Evolutionary conservation across 1,140 invertebrate species (phyloP).

Genomic region (Acromyrmex heyeri): DNA sequence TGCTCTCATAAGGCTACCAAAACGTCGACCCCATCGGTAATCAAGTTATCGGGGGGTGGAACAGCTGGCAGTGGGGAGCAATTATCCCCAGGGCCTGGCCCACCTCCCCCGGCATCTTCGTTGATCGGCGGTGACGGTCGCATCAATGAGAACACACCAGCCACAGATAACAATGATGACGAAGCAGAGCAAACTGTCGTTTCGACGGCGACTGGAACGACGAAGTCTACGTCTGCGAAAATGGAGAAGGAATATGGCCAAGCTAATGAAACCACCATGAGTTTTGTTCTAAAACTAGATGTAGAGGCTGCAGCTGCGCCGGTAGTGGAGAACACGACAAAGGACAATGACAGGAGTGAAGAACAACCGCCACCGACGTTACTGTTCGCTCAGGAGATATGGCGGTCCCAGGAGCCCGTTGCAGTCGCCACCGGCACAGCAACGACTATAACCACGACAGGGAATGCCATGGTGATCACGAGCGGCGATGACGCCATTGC

Average conservation of each 20-base stretch:
- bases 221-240: background rate
- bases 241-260: conserved; percentile 55
- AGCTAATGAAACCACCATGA: conserved; percentile 80
- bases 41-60: conserved; percentile 85
- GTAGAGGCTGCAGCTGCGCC: conserved; percentile 57
- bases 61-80: conserved; percentile 81
- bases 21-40: conserved; percentile 85
- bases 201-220: conserved; percentile 10
- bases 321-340: conserved; percentile 56
- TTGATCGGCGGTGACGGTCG: conserved; percentile 46
- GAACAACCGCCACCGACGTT: conserved; percentile 25
- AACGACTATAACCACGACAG: conserved; percentile 8
- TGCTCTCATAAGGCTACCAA: conserved; percentile 82
- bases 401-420: conserved; percentile 13
- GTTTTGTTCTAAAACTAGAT: conserved; percentile 80
- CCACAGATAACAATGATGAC: conserved; percentile 41
- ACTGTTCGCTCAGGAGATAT: conserved; percentile 13
- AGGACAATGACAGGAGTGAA: background rate
- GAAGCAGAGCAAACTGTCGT: conserved; percentile 11
- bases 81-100: conserved; percentile 79
- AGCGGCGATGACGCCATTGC: background rate
- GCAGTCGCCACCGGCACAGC: conserved; percentile 1
- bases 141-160: conserved; percentile 39
- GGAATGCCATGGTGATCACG: background rate
- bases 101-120: conserved; percentile 74